A percentile compares a stretch with the other conserved stretches of the same genome.
Conservation (phyloP, 2,888 invertebrate species). For the Congeria kusceri region DNA sequence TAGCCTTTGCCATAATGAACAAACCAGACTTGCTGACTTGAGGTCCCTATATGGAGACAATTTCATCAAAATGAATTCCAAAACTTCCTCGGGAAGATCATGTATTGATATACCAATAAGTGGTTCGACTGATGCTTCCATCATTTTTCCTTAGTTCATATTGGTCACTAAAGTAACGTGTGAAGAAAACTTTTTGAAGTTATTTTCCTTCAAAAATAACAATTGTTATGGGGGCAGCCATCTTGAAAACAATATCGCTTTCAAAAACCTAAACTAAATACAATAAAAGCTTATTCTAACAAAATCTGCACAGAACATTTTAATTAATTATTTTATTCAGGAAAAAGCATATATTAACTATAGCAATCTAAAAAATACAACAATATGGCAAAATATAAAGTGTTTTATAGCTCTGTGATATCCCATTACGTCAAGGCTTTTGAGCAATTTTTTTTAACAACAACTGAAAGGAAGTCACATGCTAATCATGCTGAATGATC, state of each 20-base stretch:
- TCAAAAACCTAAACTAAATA: neutral
- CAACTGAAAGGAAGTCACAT: too few species aligned
- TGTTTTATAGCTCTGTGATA: too few species aligned
- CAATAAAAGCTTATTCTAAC: neutral
- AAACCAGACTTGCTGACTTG: constrained; percentile 93
- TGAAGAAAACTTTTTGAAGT: neutral
- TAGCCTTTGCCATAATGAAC: constrained; percentile 93
- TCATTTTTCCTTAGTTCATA: neutral
- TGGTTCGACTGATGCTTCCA: neutral
- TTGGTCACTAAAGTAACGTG: neutral
- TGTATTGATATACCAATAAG: constrained; percentile 83
- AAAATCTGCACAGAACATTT: neutral
- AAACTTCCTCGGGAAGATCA: constrained; percentile 95
- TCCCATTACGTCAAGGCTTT: too few species aligned
- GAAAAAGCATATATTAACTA: neutral
- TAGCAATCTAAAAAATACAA: neutral
- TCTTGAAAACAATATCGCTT: neutral
- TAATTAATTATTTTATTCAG: neutral
- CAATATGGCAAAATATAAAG: too few species aligned
- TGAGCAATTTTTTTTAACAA: too few species aligned
- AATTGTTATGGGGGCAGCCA: constrained; percentile 2
- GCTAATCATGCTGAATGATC: too few species aligned
- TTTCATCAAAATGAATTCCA: constrained; percentile 95
- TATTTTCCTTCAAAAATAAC: neutral
- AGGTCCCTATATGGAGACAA: constrained; percentile 96